phyloP scores from a whole-genome alignment of 2,888 invertebrate species.

The Lepidochrysops patricia region DNA sequence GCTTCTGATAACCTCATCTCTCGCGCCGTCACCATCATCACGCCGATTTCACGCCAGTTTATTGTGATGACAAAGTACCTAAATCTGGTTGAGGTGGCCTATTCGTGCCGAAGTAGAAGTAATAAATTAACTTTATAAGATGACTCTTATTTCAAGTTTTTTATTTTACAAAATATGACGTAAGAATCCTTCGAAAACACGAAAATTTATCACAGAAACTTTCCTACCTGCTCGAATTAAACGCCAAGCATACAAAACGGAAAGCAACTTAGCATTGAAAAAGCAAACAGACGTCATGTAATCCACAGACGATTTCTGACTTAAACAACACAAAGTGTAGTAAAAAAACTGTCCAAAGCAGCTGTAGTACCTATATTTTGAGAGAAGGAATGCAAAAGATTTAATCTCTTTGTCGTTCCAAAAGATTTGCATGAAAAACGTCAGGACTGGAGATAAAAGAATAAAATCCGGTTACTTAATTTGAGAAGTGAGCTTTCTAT shows the following conservation, averaged over 20 bases:
- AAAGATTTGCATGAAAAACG: constrained; percentile 30
- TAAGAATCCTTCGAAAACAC: too few species aligned
- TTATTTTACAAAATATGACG: too few species aligned
- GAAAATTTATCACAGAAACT: background rate
- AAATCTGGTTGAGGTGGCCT: too few species aligned
- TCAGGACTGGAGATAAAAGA: constrained; percentile 34
- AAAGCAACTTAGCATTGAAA: background rate
- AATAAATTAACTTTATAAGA: too few species aligned
- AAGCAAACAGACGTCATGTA: background rate
- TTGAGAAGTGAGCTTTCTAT: constrained; percentile 46
- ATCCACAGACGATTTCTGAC: background rate
- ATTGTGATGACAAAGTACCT: too few species aligned
- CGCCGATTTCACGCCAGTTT: too few species aligned
- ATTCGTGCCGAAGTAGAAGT: too few species aligned
- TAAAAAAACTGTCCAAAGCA: constrained; percentile 16
- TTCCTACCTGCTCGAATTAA: background rate
- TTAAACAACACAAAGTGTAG: background rate
- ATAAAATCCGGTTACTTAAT: constrained; percentile 41
- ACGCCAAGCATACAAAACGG: background rate
- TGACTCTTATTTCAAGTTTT: too few species aligned
- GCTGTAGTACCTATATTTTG: constrained; percentile 12
- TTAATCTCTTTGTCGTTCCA: constrained; percentile 23
- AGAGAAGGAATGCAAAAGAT: constrained; percentile 18
- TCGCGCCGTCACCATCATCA: too few species aligned
- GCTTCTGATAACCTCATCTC: too few species aligned